Percentiles rank a stretch among this genome's conserved stretches.
These are phyloP conservation scores for Hoplodrina blanda DNA, from an alignment of 2,888 invertebrate genomes.

Conservation along the genomic window DNA sequence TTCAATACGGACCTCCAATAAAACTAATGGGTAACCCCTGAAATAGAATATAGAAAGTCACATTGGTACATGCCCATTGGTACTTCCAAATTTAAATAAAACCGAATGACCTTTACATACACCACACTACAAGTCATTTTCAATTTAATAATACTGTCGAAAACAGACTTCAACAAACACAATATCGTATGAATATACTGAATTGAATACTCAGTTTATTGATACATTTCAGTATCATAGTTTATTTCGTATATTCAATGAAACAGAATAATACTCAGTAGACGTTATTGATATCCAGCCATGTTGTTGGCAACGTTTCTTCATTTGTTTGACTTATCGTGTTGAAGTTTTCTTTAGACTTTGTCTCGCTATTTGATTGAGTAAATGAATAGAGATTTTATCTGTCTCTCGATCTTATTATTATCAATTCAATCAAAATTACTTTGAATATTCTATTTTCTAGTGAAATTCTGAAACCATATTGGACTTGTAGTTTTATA, in stretches of 20 bases:
- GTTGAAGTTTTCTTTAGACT: conserved; percentile 26
- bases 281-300: conserved; percentile 36
- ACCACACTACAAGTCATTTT: not conserved
- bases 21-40: too few species aligned
- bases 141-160: not conserved
- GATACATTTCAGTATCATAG: conserved; percentile 30
- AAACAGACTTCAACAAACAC: conserved; percentile 2
- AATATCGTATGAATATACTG: conserved; percentile 15
- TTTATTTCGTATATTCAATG: conserved; percentile 43
- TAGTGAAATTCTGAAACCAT: too few species aligned
- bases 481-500: not conserved
- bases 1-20: too few species aligned
- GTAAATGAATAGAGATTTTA: conserved; percentile 8
- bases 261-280: conserved; percentile 21
- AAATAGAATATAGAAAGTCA: too few species aligned
- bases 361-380: conserved; percentile 30
- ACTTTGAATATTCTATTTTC: not conserved
- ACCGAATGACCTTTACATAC: not conserved
- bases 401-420: not conserved
- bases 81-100: not conserved
- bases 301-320: conserved; percentile 25
- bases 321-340: conserved; percentile 36
- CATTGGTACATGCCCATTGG: too few species aligned
- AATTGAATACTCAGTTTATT: conserved; percentile 35
- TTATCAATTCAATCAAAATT: not conserved